Evolutionary conservation across 2,888 invertebrate genomes (phyloP).

Genomic region (Linnaemya tessellans): DNA sequence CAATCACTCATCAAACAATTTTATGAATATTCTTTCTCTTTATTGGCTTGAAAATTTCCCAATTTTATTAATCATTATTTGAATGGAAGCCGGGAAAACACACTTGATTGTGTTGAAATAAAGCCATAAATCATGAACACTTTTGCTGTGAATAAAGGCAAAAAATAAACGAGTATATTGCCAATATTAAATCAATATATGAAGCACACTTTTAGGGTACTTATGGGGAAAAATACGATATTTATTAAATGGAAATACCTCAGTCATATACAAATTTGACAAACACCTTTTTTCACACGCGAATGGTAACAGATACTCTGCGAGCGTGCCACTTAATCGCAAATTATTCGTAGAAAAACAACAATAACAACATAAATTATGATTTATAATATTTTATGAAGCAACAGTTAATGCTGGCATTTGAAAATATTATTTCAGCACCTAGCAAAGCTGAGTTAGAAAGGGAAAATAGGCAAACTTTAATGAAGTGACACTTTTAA

Average conservation of each 20-base stretch:
- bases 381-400: not conserved
- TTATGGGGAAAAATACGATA: not conserved
- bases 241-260: slow-evolving; percentile 10
- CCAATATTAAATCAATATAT: not conserved
- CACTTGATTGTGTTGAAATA: not conserved
- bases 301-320: not conserved
- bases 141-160: not conserved
- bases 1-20: too few species aligned
- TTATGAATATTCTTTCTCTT: not conserved
- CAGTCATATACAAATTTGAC: not conserved
- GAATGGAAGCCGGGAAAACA: not conserved
- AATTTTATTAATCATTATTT: not conserved
- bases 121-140: slow-evolving; percentile 12
- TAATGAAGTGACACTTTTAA: slow-evolving; percentile 1
- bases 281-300: not conserved
- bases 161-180: not conserved
- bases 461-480: not conserved
- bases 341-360: not conserved
- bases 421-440: not conserved
- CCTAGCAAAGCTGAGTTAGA: not conserved
- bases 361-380: not conserved
- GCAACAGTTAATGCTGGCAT: slow-evolving; percentile 9
- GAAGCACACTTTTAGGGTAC: slow-evolving; percentile 25
- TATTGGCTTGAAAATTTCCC: not conserved
- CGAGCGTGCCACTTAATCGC: not conserved